Evolutionary conservation across 35 echinoderm and acorn worm species (phyloP), one percentile per base, ranked within the genome.

Genomic region (Apostichopus californicus): DNA sequence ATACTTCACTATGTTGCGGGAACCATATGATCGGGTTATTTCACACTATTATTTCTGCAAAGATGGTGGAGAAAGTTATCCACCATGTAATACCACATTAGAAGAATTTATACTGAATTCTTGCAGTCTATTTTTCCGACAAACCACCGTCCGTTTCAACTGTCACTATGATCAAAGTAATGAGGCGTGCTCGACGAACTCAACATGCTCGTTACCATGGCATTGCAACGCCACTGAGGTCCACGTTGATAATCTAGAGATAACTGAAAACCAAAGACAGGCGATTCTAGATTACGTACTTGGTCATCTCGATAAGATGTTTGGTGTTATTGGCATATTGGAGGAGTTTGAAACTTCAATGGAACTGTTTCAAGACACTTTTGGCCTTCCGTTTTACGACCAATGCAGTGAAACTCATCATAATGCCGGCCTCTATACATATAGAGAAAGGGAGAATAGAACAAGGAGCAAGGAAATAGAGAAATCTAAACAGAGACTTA

Each of bases 1-100:
- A 5, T 88, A 88, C 61, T 88, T 88, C 46, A 88, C 86, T 13
- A 73, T 88, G 60, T 65, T 89, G 86, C 13, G 86, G 46, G 86
- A 89, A 73, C 86, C 86, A 46, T 89, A 89, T 64, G 61, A 89
- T 57, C 9, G 86, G 25, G 86, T 73, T 5, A 34, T 89, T 10
- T 89, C 86, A 9, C 86, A 89, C 15, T 89, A 89, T 55, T 89
- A 89, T 64, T 89, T 89, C 17, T 89, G 86, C 57, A 89, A 89
- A 73, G 86, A 89, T 28, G 86, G 86, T 5, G 86, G 86, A 11
- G 12, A 52, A 68, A 89, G 86, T 73, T 89, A 28, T 15, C 86
- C 86, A 54, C 86, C 63, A 5, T 89, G 86, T 63, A 66, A 89
- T 54, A 72, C 26, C n/a, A 66, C 86, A 18, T 22, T 89, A 15